Evolutionary conservation across 2,113 vertebrate genomes (phyloP), one percentile per base, ranked within the genome.

Genomic region (Sisor rabdophorus): DNA sequence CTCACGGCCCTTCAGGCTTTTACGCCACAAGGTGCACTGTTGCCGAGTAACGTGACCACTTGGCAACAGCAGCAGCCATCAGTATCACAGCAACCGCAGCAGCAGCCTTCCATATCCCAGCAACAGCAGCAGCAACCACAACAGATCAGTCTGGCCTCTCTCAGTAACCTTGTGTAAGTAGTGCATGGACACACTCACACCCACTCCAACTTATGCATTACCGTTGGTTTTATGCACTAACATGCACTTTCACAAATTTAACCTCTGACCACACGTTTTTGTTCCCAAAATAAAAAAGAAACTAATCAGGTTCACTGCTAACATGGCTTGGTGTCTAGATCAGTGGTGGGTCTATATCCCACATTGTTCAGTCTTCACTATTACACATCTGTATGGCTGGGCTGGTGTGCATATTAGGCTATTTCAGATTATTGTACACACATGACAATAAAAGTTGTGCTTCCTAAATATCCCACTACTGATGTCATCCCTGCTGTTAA

Each of bases 81-180:
- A 64, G 55, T 91, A 85, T 85, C 91, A 82, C 92, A 91, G 91
- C 89, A 87, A 88, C 88, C 84, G 76, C 95, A 94, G 63, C 95
- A 95, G 76, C 94, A 94, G 0, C 85, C 87, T 65, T 82, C 92
- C 83, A 3, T 83, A 81, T 79, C 82, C 0, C 89, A 89, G 0
- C 90, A 89, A 0, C 87, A 86, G 13, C 90, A 94, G 15, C 91
- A 94, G 0, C 93, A 91, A 0, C 92, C 93, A 0, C 91, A 90
- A 4, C 95, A 96, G 82, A 87, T 96, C 82, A 93, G 94, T 87
- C 91, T 95, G 0, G 94, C 94, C 52, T 95, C 96, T 1, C 91
- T 98, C 88, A 93, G 94, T 84, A 98, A 93, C 87, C 86, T 98
- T 82, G 91, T 97, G 96, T 98, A 88, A 94, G 96, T 90, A 26